Conservation (phyloP, 2,113 vertebrate species). For the Pycnonotus jocosus region DNA sequence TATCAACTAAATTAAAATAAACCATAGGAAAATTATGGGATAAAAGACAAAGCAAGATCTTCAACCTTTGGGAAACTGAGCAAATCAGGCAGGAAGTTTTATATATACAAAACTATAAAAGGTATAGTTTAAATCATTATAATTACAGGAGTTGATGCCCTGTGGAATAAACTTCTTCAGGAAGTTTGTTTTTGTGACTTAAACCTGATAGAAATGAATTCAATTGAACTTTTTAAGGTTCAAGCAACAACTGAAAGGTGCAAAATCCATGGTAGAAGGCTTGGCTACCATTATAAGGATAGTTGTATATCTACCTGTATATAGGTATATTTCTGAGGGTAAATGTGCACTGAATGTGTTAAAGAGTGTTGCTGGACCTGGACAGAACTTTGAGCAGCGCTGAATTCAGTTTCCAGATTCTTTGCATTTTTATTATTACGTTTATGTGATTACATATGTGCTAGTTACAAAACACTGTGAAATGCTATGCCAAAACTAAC, state of each 20-base stretch:
- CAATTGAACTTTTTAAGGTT: neutral
- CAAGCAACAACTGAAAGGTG: neutral
- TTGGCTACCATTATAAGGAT: neutral
- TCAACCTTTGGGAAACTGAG: neutral
- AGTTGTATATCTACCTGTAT: neutral
- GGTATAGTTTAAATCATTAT: neutral
- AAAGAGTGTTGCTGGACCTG: neutral
- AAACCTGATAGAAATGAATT: neutral
- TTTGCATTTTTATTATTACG: neutral
- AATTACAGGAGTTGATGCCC: neutral
- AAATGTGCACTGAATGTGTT: neutral
- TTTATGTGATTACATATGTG: neutral
- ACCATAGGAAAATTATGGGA: neutral
- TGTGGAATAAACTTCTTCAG: neutral
- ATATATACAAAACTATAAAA: neutral
- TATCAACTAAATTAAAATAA: neutral
- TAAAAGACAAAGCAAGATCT: neutral
- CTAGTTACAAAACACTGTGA: neutral
- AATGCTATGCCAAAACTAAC: constrained; percentile 14
- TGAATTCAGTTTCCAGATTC: neutral
- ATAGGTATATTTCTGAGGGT: neutral
- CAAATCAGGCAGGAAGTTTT: neutral
- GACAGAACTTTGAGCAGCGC: neutral
- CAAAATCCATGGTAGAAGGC: neutral
- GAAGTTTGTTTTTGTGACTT: neutral